Evolutionary conservation across 2,113 vertebrate species (phyloP).

Genomic region (Oxygymnocypris stewartii): DNA sequence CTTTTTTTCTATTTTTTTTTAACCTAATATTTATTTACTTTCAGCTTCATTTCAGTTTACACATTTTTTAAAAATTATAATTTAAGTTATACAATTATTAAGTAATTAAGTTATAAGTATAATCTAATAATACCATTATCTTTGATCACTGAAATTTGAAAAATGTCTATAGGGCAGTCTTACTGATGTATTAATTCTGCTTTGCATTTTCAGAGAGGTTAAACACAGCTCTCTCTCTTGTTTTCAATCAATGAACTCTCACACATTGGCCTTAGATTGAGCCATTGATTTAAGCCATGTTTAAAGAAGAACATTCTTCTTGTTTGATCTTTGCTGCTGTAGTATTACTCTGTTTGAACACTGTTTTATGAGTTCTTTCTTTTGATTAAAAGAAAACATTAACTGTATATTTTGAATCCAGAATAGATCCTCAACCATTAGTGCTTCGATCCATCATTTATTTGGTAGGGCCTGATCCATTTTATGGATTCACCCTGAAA

Average conservation of each 20-base stretch:
- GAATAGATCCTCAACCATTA: constrained; percentile 65
- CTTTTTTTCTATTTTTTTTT: too few relatives aligned
- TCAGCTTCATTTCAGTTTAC: too few relatives aligned
- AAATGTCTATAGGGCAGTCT: background rate
- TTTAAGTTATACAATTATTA: too few relatives aligned
- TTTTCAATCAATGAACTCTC: constrained; percentile 5
- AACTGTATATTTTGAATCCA: constrained; percentile 64
- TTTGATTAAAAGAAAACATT: constrained; percentile 46
- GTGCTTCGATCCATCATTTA: constrained; percentile 62
- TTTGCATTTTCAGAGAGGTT: constrained; percentile 13
- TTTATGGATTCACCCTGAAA: constrained; percentile 64
- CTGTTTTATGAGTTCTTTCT: constrained; percentile 46
- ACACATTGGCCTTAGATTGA: constrained; percentile 10
- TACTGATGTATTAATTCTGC: background rate
- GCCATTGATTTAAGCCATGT: constrained; percentile 31
- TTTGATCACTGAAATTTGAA: too few relatives aligned
- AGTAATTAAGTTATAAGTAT: too few relatives aligned
- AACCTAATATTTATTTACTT: too few relatives aligned
- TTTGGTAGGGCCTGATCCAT: constrained; percentile 62
- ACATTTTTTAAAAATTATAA: too few relatives aligned
- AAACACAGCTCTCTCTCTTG: background rate
- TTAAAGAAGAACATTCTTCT: constrained; percentile 13
- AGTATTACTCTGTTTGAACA: constrained; percentile 14
- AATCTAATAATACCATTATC: too few relatives aligned
- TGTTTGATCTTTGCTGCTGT: constrained; percentile 6